Conservation (phyloP, 92 coral and sea anemone species). For the Palythoa grandiflora region DNA sequence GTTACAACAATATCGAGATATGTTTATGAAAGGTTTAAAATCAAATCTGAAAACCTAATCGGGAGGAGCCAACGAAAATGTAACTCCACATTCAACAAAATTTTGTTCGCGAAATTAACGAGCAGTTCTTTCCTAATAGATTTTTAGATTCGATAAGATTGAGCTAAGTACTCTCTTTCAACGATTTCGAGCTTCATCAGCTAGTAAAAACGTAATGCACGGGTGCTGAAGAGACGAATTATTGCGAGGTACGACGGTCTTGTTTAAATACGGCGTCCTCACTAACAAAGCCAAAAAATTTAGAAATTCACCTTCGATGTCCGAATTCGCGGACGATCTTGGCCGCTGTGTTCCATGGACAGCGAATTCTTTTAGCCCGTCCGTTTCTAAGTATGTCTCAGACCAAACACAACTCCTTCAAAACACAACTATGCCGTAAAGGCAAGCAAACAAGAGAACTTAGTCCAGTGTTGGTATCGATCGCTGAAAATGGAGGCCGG, state of each 20-base stretch:
- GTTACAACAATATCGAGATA: conserved; percentile 36
- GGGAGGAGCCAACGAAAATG: conserved; percentile 87
- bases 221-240: conserved; percentile 40
- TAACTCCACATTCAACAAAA: conserved; percentile 47
- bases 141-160: conserved; percentile 7
- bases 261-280: conserved; percentile 93
- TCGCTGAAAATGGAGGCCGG: conserved; percentile 93
- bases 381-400: conserved; percentile 88
- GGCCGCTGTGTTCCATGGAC: conserved; percentile 98
- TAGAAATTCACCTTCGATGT: conserved; percentile 87
- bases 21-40: conserved; percentile 39
- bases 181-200: neutral
- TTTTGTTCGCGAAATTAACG: conserved; percentile 11
- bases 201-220: neutral
- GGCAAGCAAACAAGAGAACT: conserved; percentile 90
- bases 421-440: conserved; percentile 66
- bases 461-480: conserved; percentile 79
- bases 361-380: conserved; percentile 79
- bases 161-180: conserved; percentile 18
- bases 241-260: conserved; percentile 55
- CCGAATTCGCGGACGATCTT: conserved; percentile 94
- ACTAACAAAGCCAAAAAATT: conserved; percentile 81
- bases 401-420: conserved; percentile 58
- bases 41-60: conserved; percentile 61
- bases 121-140: conserved; percentile 18